Evolutionary conservation across 2,113 vertebrate species (phyloP).

Genomic region (Thunnus maccoyii): DNA sequence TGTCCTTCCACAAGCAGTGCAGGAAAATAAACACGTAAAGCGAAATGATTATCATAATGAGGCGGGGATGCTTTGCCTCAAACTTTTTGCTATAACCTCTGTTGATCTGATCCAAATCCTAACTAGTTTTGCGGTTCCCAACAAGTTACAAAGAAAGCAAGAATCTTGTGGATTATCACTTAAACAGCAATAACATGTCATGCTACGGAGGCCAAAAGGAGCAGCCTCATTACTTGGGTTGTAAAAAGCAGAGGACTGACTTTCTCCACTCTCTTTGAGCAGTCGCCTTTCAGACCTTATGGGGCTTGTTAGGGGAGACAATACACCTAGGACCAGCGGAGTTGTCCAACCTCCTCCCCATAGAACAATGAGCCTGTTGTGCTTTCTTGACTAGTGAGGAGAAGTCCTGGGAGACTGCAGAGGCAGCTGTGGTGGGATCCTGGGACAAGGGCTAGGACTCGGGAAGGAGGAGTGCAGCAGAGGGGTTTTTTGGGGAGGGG

Average conservation of each 20-base stretch:
- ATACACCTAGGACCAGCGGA: conserved; percentile 74
- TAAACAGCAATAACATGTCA: neutral
- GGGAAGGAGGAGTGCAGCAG: conserved; percentile 64
- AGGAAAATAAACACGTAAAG: neutral
- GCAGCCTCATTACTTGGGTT: conserved; percentile 74
- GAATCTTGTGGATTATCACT: neutral
- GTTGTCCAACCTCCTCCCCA: conserved; percentile 74
- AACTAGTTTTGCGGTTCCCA: no score
- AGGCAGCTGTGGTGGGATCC: conserved; percentile 84
- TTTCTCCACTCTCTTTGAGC: conserved; percentile 58
- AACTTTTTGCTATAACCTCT: neutral
- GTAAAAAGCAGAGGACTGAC: conserved; percentile 67
- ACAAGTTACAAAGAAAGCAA: neutral
- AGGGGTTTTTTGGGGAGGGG: conserved; percentile 51
- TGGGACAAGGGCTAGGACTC: conserved; percentile 69
- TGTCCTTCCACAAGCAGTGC: neutral
- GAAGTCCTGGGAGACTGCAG: conserved; percentile 81
- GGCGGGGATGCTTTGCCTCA: conserved; percentile 7
- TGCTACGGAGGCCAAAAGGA: conserved; percentile 49
- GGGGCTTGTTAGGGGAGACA: conserved; percentile 74
- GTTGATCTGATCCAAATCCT: neutral
- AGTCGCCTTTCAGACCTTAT: conserved; percentile 67
- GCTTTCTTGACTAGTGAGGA: conserved; percentile 75
- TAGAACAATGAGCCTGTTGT: conserved; percentile 86
- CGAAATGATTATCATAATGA: neutral